Percentiles rank a stretch among this genome's conserved stretches.
Evolutionary conservation across 64 coral and sea anemone genomes (phyloP).

Genomic region (Platygyra sinensis): DNA sequence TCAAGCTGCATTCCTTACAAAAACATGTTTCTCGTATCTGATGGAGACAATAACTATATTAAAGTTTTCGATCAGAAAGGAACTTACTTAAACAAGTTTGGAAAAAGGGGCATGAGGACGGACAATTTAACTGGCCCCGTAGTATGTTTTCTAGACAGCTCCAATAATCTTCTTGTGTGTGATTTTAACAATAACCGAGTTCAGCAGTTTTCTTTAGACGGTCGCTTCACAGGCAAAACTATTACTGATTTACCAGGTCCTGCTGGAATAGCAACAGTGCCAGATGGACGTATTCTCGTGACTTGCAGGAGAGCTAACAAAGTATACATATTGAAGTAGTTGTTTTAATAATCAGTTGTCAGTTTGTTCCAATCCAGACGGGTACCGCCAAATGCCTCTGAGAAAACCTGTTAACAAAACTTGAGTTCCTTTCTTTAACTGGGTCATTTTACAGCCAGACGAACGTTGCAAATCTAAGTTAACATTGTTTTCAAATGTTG

Average conservation of each 20-base stretch:
- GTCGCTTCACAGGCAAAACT: constrained; percentile 45
- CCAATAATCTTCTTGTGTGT: constrained; percentile 45
- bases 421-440: neutral
- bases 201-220: constrained; percentile 37
- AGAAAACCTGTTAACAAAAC: too few relatives aligned
- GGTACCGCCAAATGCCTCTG: neutral
- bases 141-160: constrained; percentile 16
- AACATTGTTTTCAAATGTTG: too few relatives aligned
- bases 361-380: too few relatives aligned
- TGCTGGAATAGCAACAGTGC: neutral
- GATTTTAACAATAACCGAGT: constrained; percentile 31
- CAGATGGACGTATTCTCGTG: constrained; percentile 12
- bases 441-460: too few relatives aligned
- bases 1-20: neutral
- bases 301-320: neutral
- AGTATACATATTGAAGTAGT: neutral
- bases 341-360: neutral
- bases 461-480: neutral
- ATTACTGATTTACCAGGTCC: neutral
- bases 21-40: constrained; percentile 23
- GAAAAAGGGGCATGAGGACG: constrained; percentile 7
- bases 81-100: neutral
- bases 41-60: constrained; percentile 25
- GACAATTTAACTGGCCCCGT: neutral
- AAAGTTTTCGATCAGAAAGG: constrained; percentile 39